Evolutionary conservation across 2,888 invertebrate species (phyloP), one percentile per base, ranked within the genome.

Genomic region (Amorpha juglandis): DNA sequence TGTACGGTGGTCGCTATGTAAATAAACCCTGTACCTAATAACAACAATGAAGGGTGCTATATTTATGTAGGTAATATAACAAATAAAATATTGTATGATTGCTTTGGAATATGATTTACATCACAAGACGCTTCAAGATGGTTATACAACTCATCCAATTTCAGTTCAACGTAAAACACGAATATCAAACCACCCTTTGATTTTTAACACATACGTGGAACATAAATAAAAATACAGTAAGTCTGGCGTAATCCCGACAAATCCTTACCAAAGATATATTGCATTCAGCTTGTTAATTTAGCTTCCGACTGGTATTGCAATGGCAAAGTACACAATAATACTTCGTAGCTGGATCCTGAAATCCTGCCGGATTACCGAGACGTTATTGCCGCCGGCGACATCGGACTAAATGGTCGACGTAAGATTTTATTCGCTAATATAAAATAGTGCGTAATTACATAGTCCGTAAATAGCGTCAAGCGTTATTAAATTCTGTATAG

Each of bases 241-340:
- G 6, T 11, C 14, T 16, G 48, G 14, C 19, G 42, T 63, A 77
- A 82, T 78, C 75, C 76, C 70, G 75, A 80, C 78, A 83, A 87
- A 85, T 84, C 83, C 79, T 68, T 67, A 62, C 69, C 64, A 62
- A 67, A 66, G 74, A 84, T 83, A 82, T 87, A 88, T 88, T 87
- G 86, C 87, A 88, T 87, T 85, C 79, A 78, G 71, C 75, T 75
- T 80, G 84, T 85, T 89, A 88, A 89, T 89, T 89, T 86, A 86
- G 79, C 80, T 78, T 75, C 76, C 72, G 78, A 73, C 73, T 66
- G 73, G 75, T 76, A 82, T 78, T 82, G 82, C 83, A 81, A 77
- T 75, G 65, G 81, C 70, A 76, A 80, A 79, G 79, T 82, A 84
- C 80, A 82, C 84, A 87, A 83, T 84, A 81, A 81, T 78, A 80